phyloP scores from a whole-genome alignment of 2,797 vertebrate genomes.

The Ciconia nigra region DNA sequence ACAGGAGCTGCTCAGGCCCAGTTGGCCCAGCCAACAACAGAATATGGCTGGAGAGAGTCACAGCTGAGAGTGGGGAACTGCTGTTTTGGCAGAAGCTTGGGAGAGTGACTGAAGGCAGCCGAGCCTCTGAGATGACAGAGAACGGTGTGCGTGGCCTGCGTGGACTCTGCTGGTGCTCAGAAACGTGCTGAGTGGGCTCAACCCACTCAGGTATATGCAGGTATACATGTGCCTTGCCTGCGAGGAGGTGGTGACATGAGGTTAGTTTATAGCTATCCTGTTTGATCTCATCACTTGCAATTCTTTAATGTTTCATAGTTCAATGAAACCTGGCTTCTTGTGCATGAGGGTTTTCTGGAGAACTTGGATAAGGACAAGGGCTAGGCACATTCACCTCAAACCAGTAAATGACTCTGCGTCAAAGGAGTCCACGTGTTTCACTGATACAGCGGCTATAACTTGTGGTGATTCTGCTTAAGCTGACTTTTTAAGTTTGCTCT shows the following conservation, averaged over 20 bases:
- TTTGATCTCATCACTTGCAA: background rate
- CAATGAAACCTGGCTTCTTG: background rate
- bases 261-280: background rate
- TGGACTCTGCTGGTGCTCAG: background rate
- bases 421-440: background rate
- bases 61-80: too few species aligned
- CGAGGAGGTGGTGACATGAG: background rate
- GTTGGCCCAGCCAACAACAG: background rate
- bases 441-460: background rate
- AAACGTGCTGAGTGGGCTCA: background rate
- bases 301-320: background rate
- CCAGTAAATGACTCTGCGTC: background rate
- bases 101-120: background rate
- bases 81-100: background rate
- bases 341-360: background rate
- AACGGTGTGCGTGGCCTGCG: accelerated
- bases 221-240: background rate
- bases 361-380: background rate
- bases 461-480: background rate
- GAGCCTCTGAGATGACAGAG: background rate
- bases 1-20: background rate
- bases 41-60: background rate
- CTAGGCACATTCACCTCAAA: background rate
- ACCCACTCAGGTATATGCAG: background rate
- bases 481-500: slow-evolving; percentile 22